Evolutionary conservation across 1,140 invertebrate species (phyloP), one percentile per base, ranked within the genome.

Genomic region (Augochlora pura): DNA sequence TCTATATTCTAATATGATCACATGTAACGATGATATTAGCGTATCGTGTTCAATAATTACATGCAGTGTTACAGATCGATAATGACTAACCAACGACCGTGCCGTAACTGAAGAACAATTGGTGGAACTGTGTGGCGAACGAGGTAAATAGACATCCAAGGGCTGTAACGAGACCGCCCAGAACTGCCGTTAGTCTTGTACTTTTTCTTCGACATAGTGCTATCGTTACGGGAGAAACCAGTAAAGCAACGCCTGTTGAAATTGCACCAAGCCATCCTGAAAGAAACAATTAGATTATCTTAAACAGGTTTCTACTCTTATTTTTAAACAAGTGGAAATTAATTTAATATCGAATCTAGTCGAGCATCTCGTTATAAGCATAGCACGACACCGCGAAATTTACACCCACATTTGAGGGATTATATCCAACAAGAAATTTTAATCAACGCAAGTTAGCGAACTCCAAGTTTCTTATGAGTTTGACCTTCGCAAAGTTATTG

Each of bases 91-190:
- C 94, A 66, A 95, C 89, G 23, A 95, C 91, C 38, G 93, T 92
- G 18, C 95, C 95, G 83, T 97, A 98, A 92, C 97, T 97, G 94
- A 98, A 96, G 93, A 97, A 97, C 39, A 98, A 93, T 88, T 98
- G 97, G 92, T 98, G 97, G 90, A 97, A 97, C 90, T 97, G 96
- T 32, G 96, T 96, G 14, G 97, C 97, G 90, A 98, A 98, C 38
- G 96, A 96, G 8, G 97, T 97, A 93, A 98, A 98, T 70, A 98
- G 95, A 88, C 96, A 97, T 23, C 97, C 97, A 1, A 98, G 93
- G 0, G 97, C 96, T 1, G 96, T 96, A 25, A 98, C 95, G 69
- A 98, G 94, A 12, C 97, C 97, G 52, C 97, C 97, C 81, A 98
- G 95, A 2, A 98, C 97, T 1, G 97, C 97, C 5, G 97, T 97